A percentile compares a stretch with the other conserved stretches of the same genome.
Evolutionary conservation across 2,113 vertebrate species (phyloP).

Genomic region (Pterocles burchelli): DNA sequence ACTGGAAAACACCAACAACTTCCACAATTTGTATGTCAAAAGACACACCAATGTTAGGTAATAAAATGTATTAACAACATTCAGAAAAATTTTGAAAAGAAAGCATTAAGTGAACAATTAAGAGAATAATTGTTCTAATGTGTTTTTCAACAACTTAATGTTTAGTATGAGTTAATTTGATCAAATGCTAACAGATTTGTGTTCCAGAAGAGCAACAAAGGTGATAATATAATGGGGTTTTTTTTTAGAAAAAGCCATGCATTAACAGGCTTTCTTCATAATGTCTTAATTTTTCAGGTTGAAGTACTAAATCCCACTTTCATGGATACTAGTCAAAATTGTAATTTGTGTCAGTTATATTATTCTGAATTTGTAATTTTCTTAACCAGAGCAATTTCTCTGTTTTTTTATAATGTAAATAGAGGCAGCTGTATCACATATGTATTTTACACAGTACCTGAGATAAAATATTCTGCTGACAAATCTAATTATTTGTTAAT

Average conservation of each 20-base stretch:
- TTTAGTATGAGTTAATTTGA: not conserved
- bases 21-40: slow-evolving; percentile 97
- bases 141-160: not conserved
- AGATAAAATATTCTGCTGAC: not conserved
- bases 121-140: not conserved
- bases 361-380: not conserved
- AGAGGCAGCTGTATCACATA: not conserved
- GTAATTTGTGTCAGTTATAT: fast-evolving
- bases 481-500: not conserved
- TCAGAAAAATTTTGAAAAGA: not conserved
- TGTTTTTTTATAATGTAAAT: not conserved
- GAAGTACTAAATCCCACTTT: not conserved
- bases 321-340: not conserved
- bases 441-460: not conserved
- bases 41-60: slow-evolving; percentile 95
- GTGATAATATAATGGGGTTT: not conserved
- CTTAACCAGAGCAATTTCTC: not conserved
- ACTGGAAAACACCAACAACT: slow-evolving; percentile 97
- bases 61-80: not conserved
- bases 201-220: not conserved
- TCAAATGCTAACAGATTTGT: not conserved
- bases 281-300: not conserved
- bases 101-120: not conserved
- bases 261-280: not conserved
- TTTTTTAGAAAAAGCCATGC: not conserved